Conservation (phyloP, 2,113 vertebrate genomes). For the Sturnira hondurensis region DNA sequence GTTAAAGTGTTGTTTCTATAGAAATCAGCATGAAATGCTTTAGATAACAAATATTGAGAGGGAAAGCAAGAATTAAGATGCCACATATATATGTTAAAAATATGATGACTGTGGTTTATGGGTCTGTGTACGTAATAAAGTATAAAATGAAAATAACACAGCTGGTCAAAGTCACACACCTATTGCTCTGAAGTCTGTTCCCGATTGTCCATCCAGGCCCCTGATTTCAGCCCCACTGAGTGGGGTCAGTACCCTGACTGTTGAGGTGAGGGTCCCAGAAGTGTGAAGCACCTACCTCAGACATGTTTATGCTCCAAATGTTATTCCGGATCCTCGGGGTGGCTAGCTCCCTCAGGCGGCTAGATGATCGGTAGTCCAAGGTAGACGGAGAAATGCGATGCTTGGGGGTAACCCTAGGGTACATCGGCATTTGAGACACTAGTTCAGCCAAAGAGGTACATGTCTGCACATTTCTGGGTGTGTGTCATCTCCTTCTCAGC, state of each 20-base stretch:
- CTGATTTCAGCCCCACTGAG: background rate
- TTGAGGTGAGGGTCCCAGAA: background rate
- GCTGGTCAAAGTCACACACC: too few species aligned
- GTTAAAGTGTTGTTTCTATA: background rate
- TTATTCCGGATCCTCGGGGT: slow-evolving; percentile 16
- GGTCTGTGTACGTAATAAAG: too few species aligned
- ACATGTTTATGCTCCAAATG: slow-evolving; percentile 61
- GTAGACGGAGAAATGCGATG: slow-evolving; percentile 43
- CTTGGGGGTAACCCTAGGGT: background rate
- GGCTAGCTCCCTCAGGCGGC: slow-evolving; percentile 65
- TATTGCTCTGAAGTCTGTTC: background rate
- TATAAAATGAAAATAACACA: background rate
- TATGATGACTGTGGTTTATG: background rate
- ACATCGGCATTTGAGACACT: background rate
- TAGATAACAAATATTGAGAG: background rate
- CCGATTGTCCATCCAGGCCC: background rate
- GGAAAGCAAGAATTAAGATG: background rate
- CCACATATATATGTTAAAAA: background rate
- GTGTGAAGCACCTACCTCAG: slow-evolving; percentile 32
- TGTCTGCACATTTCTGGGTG: rapidly evolving
- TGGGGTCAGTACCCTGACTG: background rate
- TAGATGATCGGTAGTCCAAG: background rate
- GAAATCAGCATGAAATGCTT: background rate
- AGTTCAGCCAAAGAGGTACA: background rate
- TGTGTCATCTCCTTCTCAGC: too few species aligned